Evolutionary conservation across 2,113 vertebrate species (phyloP).

Genomic region (Eulemur macaco): DNA sequence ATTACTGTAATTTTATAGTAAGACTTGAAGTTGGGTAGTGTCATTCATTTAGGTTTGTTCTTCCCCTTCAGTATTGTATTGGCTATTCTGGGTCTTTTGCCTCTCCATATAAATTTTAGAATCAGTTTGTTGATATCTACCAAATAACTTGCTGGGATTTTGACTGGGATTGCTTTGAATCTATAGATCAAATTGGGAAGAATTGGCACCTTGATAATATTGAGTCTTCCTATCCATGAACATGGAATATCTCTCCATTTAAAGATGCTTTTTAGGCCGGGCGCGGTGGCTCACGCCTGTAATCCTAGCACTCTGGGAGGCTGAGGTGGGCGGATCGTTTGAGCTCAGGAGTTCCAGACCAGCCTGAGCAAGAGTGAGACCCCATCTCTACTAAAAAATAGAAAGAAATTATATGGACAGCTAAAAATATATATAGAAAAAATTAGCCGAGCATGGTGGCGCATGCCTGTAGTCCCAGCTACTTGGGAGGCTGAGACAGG

Average conservation of each 20-base stretch:
- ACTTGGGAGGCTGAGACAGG: too few relatives aligned
- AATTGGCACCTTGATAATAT: neutral
- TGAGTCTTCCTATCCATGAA: neutral
- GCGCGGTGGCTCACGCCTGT: too few relatives aligned
- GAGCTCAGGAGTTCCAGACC: too few relatives aligned
- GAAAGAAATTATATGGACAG: too few relatives aligned
- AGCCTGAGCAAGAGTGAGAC: too few relatives aligned
- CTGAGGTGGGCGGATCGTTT: too few relatives aligned
- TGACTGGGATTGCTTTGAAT: neutral
- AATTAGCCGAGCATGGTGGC: too few relatives aligned
- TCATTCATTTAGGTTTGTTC: neutral
- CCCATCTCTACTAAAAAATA: too few relatives aligned
- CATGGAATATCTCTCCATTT: neutral
- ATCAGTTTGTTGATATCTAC: neutral
- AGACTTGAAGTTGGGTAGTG: neutral
- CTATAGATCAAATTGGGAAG: neutral
- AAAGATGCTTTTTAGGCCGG: neutral
- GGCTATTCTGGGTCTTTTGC: neutral
- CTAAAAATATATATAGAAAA: too few relatives aligned
- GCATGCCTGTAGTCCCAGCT: too few relatives aligned
- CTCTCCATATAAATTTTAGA: neutral
- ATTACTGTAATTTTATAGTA: neutral
- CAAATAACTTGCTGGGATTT: neutral
- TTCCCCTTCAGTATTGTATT: neutral
- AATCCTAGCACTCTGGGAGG: too few relatives aligned